phyloP scores from a whole-genome alignment of 2,888 invertebrate species.

The Platypus cylindrus region DNA sequence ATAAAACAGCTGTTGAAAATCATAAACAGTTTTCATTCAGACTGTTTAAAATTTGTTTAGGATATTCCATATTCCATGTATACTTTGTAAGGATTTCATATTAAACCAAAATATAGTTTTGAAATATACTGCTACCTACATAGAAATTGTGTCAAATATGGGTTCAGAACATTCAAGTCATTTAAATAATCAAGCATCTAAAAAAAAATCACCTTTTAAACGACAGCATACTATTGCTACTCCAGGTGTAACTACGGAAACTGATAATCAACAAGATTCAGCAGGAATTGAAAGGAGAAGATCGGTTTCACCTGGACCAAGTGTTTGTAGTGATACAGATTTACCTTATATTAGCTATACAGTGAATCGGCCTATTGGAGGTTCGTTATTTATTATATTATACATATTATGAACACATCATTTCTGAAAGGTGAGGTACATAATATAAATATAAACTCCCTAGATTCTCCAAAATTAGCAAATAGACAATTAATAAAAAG shows the following conservation, averaged over 20 bases:
- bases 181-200: slow-evolving; percentile 21
- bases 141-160: slow-evolving; percentile 21
- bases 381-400: slow-evolving; percentile 29
- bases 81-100: no score
- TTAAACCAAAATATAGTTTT: no score
- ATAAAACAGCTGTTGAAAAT: no score
- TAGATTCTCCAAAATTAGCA: slow-evolving; percentile 73
- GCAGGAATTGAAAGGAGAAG: slow-evolving; percentile 36
- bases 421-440: no score
- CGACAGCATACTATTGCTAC: slow-evolving; percentile 35
- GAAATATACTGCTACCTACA: no score
- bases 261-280: slow-evolving; percentile 19
- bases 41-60: no score
- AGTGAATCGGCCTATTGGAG: slow-evolving; percentile 77
- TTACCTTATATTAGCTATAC: slow-evolving; percentile 86
- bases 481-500: slow-evolving; percentile 40
- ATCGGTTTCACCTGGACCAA: slow-evolving; percentile 73
- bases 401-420: slow-evolving; percentile 2
- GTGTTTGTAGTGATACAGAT: slow-evolving; percentile 80
- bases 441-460: no score
- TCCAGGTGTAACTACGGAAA: slow-evolving; percentile 27
- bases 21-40: no score
- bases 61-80: no score
- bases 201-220: slow-evolving; percentile 26
- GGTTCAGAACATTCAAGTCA: slow-evolving; percentile 35